These are phyloP conservation scores for Leucopsar rothschildi DNA, from an alignment of 2,113 vertebrate species.

Conservation along the genomic window DNA sequence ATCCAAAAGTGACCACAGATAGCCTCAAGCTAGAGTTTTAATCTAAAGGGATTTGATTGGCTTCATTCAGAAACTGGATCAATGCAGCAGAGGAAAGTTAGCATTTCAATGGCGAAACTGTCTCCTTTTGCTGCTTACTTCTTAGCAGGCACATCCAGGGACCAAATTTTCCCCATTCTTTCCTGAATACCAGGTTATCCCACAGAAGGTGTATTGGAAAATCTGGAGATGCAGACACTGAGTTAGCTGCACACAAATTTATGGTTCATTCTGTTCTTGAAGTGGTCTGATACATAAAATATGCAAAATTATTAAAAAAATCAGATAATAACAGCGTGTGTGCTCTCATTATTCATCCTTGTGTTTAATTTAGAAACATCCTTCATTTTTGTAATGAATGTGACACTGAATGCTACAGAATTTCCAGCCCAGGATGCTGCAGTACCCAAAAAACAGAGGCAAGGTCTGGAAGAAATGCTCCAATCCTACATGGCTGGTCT, in stretches of 20 bases:
- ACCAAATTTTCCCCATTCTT: not conserved
- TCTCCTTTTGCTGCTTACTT: not conserved
- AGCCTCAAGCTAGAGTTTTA: not conserved
- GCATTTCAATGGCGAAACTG: not conserved
- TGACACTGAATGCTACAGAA: not conserved
- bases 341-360: slow-evolving; percentile 18
- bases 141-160: not conserved
- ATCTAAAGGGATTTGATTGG: not conserved
- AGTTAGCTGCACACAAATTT: not conserved
- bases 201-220: not conserved
- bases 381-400: slow-evolving; percentile 19
- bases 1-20: not conserved
- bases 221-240: not conserved
- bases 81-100: not conserved
- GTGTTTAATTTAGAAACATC: slow-evolving; percentile 37
- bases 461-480: not conserved
- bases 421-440: not conserved
- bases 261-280: slow-evolving; percentile 1
- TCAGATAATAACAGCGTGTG: slow-evolving; percentile 10
- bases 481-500: not conserved
- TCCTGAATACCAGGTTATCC: not conserved
- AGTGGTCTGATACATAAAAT: slow-evolving; percentile 34
- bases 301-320: slow-evolving; percentile 36
- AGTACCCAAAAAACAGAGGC: not conserved
- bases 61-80: not conserved